Conservation (phyloP, 1,140 invertebrate genomes). For the Pinna nobilis region DNA sequence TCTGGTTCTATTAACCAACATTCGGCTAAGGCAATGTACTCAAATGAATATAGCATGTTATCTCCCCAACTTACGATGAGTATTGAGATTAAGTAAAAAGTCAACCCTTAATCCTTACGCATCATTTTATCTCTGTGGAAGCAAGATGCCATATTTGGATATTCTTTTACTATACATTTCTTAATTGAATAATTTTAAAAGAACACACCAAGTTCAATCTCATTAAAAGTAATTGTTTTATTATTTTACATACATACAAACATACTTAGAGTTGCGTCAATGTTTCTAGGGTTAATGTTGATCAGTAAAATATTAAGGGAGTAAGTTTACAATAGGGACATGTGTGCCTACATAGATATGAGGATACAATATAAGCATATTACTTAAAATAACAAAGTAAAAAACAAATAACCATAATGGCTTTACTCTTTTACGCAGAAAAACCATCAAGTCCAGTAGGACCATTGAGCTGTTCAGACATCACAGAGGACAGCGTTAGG, state of each 20-base stretch:
- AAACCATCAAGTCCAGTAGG: conserved; percentile 78
- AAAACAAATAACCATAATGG: not conserved
- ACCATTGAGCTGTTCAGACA: conserved; percentile 89
- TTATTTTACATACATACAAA: not conserved
- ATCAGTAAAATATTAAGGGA: not conserved
- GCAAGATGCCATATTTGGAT: too few relatives aligned
- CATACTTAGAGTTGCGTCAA: too few relatives aligned
- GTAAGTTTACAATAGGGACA: not conserved
- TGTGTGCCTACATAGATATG: not conserved
- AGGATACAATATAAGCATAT: not conserved
- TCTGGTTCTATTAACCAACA: too few relatives aligned
- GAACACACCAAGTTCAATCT: not conserved
- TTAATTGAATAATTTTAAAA: too few relatives aligned
- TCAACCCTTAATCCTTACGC: too few relatives aligned
- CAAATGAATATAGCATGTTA: too few relatives aligned
- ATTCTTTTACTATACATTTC: too few relatives aligned
- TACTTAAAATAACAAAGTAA: not conserved
- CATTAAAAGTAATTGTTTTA: not conserved
- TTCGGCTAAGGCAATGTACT: too few relatives aligned
- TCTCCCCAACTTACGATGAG: too few relatives aligned
- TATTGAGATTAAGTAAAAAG: too few relatives aligned
- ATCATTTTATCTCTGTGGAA: too few relatives aligned
- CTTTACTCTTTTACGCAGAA: conserved; percentile 39
- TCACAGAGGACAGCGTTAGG: conserved; percentile 92
- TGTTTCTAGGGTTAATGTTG: too few relatives aligned